Evolutionary conservation across 2,797 vertebrate genomes (phyloP), one percentile per base, ranked within the genome.

Genomic region (Hemitrygon akajei): DNA sequence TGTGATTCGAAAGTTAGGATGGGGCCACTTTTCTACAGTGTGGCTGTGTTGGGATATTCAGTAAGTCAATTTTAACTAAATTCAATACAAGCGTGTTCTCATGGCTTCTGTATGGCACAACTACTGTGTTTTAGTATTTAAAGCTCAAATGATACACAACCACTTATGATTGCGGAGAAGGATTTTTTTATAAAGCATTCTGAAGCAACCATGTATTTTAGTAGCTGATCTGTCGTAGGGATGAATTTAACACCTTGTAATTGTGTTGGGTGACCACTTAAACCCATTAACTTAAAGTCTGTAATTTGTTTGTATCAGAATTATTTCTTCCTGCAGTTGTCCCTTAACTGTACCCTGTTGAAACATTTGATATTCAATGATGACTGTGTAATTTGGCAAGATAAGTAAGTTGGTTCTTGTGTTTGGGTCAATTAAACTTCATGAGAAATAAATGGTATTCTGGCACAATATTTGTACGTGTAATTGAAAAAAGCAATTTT

Each of bases 21-120:
- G 99, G 99, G 98, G 99, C 40, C 98, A 99, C 96, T 99, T 99
- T 96, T 99, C 99, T 94, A 99, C 98, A 0, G 99, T 99, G 94
- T 99, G 99, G 99, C 96, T 99, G 94, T 98, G 98, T 71, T 99
- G 98, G 99, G 98, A 99, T 95, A 97, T 98, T 95, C 98, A 99
- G 99, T 99, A 96, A 97, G 98, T 95, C 71, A 47, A 0, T 6
- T 93, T 58, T 76, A 89, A 89, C 60, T 37, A 34, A 69, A 37
- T 63, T 69, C 60, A 40, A 40, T 40, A 20, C 10, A 2, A 69
- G 34, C 1, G 6, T 81, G 11, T 60, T 69, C 34, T 27, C 30
- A 27, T 63, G 56, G 82, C 56, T 86, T 86, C 66, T 20, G 37
- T 75, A 22, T 92, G 16, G 60, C 27, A 18, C 9, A 69, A 18